Percentiles rank a stretch among this genome's conserved stretches.
phyloP scores from a whole-genome alignment of 1,140 invertebrate species.

The Cydia amplana region DNA sequence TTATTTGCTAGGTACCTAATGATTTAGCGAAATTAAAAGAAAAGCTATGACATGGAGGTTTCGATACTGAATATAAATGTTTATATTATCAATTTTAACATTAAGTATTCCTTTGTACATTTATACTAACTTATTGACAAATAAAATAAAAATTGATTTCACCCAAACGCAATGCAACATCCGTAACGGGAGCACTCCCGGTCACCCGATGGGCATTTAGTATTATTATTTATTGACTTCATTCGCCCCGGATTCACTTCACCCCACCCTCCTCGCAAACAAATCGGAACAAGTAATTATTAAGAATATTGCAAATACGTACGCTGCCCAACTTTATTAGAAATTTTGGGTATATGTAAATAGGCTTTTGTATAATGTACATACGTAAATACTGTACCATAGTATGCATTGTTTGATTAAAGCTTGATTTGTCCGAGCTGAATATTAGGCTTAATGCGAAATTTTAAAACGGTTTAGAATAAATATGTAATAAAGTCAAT shows the following conservation, averaged over 20 bases:
- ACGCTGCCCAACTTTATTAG: constrained; percentile 55
- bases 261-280: constrained; percentile 58
- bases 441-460: too few species aligned
- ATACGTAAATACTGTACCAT: constrained; percentile 47
- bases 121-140: background rate
- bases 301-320: constrained; percentile 74
- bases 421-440: too few species aligned
- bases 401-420: background rate
- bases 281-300: constrained; percentile 78
- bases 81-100: too few species aligned
- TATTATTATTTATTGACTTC: constrained; percentile 76
- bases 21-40: too few species aligned
- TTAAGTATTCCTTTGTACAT: background rate
- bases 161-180: constrained; percentile 9
- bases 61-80: too few species aligned
- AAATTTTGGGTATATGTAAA: constrained; percentile 49
- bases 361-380: constrained; percentile 39
- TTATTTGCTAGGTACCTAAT: too few species aligned
- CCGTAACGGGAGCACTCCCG: constrained; percentile 43
- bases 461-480: too few species aligned
- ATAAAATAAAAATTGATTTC: constrained; percentile 1
- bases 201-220: constrained; percentile 70
- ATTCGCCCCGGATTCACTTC: constrained; percentile 65
- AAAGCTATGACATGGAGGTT: too few species aligned
- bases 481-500: too few species aligned